Evolutionary conservation across 1,140 invertebrate species (phyloP).

Genomic region (Eciton burchellii): DNA sequence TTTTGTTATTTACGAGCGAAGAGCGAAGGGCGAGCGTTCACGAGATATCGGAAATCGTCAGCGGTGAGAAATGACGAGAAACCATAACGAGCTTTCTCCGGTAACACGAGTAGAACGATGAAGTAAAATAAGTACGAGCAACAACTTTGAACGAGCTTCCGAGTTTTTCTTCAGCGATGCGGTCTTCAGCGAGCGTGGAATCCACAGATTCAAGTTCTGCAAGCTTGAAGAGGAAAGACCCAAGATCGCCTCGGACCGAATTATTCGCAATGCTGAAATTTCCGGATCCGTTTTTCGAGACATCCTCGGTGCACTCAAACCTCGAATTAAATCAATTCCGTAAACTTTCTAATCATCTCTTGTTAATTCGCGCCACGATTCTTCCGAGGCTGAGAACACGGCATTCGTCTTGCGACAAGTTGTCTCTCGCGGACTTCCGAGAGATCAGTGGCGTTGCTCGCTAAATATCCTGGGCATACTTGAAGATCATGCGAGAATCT

Average conservation of each 20-base stretch:
- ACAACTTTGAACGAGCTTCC: neutral
- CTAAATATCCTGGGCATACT: slow-evolving; percentile 20
- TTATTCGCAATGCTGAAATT: too few relatives aligned
- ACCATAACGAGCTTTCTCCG: neutral
- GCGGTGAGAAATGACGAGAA: neutral
- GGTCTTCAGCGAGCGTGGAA: too few relatives aligned
- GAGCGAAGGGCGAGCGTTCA: neutral
- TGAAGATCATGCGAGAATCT: neutral
- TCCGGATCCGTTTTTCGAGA: neutral
- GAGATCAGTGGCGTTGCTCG: neutral
- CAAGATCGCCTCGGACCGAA: too few relatives aligned
- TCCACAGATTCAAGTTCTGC: neutral
- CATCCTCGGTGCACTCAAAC: slow-evolving; percentile 2
- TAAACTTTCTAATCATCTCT: neutral
- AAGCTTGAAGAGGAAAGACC: too few relatives aligned
- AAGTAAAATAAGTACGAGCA: neutral
- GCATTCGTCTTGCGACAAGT: neutral
- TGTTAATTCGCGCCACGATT: neutral
- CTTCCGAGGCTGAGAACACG: neutral
- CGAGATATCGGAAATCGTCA: slow-evolving; percentile 4
- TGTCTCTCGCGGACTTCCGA: slow-evolving; percentile 2
- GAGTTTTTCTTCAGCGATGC: neutral
- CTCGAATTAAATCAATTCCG: slow-evolving; percentile 1
- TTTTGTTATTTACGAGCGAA: neutral
- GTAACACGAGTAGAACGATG: neutral